phyloP scores from a whole-genome alignment of 1,140 invertebrate genomes.

The Vollenhovia emeryi region DNA sequence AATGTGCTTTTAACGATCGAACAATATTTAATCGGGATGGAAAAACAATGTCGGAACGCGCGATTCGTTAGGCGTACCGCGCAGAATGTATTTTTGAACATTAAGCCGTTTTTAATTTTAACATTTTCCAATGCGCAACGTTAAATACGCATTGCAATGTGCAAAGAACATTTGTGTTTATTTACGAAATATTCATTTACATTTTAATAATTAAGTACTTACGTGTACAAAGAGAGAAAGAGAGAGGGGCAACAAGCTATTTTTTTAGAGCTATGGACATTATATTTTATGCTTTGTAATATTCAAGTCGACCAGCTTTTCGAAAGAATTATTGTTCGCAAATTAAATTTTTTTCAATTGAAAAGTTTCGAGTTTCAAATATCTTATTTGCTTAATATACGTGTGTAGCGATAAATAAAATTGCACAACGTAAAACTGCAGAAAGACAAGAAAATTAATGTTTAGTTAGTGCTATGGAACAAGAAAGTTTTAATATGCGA shows the following conservation, averaged over 20 bases:
- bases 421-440: not conserved
- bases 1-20: constrained; percentile 59
- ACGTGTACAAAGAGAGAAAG: not conserved
- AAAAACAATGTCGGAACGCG: constrained; percentile 45
- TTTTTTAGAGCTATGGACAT: not conserved
- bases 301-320: not conserved
- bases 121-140: not conserved
- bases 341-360: not conserved
- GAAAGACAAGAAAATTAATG: not conserved
- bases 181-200: not conserved
- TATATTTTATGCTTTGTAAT: not conserved
- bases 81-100: constrained; percentile 13
- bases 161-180: not conserved
- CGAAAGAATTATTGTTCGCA: not conserved
- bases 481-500: no score
- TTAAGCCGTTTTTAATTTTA: constrained; percentile 25
- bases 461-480: no score
- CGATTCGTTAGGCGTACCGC: not conserved
- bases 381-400: not conserved
- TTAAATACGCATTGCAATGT: not conserved
- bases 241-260: not conserved
- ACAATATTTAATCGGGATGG: constrained; percentile 54
- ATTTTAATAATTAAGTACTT: not conserved
- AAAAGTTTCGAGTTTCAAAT: not conserved
- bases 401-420: not conserved